Base-by-base conservation (phyloP, 2,113 vertebrate species). In the Turdus rufiventris region DNA sequence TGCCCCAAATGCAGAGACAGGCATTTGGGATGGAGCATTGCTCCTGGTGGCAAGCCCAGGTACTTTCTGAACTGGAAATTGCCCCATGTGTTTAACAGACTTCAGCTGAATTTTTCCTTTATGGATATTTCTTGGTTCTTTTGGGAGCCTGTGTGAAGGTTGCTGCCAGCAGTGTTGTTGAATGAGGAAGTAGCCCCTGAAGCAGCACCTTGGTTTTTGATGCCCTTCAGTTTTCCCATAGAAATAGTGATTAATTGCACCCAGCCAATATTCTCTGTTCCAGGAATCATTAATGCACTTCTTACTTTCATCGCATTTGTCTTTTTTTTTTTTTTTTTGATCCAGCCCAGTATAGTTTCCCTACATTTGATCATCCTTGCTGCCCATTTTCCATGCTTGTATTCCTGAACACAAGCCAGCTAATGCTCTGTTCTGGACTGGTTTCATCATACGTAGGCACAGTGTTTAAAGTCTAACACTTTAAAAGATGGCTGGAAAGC, bases 1-100 rank as follows among this genome's bases (percentile, higher is more conserved):
- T 36, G 36, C 40, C 40, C 23, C n/a, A 47, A 9, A 24, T 18
- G 4, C 0, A 12, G 24, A 51, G 19, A 33, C 1, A 23, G 60
- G 6, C 24, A 8, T 38, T 63, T 21, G 48, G 66, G 50, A 19
- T 31, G 16, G 43, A 65, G 17, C 1, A 1, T 24, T 74, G 51
- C 7, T 50, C 6, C 45, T 85, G 75, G 12, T 33, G 48, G n/a
- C 61, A 48, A 75, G 50, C 54, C 54, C 47, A 15, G 19, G 31
- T 34, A 47, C 45, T 67, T 79, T 62, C 86, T 88, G 50, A 63
- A 2, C 62, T 78, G 54, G 40, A 50, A 72, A 19, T 57, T 63
- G 38, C 43, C 54, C 16, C 24, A 7, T 8, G 2, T 42, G 25
- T 88, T 65, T 70, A 36, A 43, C 4, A 50, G 58, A 26, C 17